Conservation (phyloP, 2,113 vertebrate species). For the Tautogolabrus adspersus region DNA sequence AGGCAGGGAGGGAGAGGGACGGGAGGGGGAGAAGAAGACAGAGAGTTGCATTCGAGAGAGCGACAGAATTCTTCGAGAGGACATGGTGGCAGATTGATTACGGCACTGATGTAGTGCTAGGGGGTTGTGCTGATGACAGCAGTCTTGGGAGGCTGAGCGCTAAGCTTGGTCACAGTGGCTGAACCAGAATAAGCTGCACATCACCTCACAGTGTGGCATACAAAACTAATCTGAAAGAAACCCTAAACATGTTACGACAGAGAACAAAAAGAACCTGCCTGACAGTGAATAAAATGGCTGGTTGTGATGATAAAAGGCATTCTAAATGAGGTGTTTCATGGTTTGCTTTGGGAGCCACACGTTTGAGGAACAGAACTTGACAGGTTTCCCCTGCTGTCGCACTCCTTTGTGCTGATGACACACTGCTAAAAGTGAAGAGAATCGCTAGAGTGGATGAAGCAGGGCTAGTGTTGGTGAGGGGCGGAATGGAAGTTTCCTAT, state of each 20-base stretch:
- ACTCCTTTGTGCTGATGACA: constrained; percentile 1
- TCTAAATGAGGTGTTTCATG: background rate
- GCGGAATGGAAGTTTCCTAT: constrained; percentile 6
- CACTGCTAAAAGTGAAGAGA: constrained; percentile 8
- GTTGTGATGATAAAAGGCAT: constrained; percentile 12
- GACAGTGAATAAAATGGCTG: constrained; percentile 12
- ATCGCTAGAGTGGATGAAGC: background rate
- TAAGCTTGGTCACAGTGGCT: constrained; percentile 51
- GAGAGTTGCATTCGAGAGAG: constrained; percentile 23
- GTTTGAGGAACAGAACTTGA: constrained; percentile 2
- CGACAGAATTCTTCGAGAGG: constrained; percentile 33
- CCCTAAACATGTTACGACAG: constrained; percentile 4
- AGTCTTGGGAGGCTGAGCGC: constrained; percentile 53
- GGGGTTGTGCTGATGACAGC: constrained; percentile 76
- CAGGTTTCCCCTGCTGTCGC: constrained; percentile 4
- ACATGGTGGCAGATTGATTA: constrained; percentile 68
- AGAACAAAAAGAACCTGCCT: constrained; percentile 8
- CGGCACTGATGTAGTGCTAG: constrained; percentile 63
- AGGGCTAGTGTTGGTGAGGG: constrained; percentile 7
- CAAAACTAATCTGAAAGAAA: constrained; percentile 34
- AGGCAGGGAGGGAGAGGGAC: background rate
- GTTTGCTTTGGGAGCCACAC: background rate
- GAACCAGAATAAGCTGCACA: constrained; percentile 45
- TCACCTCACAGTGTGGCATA: constrained; percentile 18
- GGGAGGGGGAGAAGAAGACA: constrained; percentile 13